A percentile compares a stretch with the other conserved stretches of the same genome.
Evolutionary conservation across 1,140 invertebrate genomes (phyloP).

Genomic region (Acromyrmex heyeri): DNA sequence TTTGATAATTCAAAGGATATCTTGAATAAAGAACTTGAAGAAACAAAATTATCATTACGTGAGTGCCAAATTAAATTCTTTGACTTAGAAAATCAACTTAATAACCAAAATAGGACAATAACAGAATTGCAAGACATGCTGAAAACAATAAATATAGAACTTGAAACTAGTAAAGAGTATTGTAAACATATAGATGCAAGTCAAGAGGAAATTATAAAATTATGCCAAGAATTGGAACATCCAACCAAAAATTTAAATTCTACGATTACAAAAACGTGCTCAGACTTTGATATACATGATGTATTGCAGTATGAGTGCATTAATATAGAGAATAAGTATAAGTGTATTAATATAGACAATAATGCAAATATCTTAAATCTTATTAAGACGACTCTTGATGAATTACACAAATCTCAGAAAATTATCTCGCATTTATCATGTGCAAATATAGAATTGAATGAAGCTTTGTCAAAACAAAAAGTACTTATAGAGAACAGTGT

Average conservation of each 20-base stretch:
- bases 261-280: slow-evolving; percentile 21
- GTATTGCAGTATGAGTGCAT: background rate
- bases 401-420: slow-evolving; percentile 42
- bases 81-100: slow-evolving; percentile 42
- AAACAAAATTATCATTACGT: slow-evolving; percentile 39
- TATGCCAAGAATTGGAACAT: slow-evolving; percentile 66
- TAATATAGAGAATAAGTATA: slow-evolving; percentile 30
- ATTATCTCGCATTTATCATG: slow-evolving; percentile 62
- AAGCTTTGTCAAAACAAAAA: slow-evolving; percentile 65
- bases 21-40: slow-evolving; percentile 60
- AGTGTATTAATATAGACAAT: background rate
- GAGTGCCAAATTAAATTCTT: slow-evolving; percentile 53
- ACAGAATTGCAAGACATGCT: slow-evolving; percentile 60
- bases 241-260: slow-evolving; percentile 56
- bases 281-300: slow-evolving; percentile 23
- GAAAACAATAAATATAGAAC: slow-evolving; percentile 34
- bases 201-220: slow-evolving; percentile 56
- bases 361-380: slow-evolving; percentile 46
- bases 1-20: slow-evolving; percentile 51
- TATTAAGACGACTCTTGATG: slow-evolving; percentile 48
- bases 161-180: slow-evolving; percentile 41
- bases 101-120: slow-evolving; percentile 46
- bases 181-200: slow-evolving; percentile 31
- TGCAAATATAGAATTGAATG: slow-evolving; percentile 66
- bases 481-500: slow-evolving; percentile 17